Evolutionary conservation across 2,888 invertebrate genomes (phyloP).

Genomic region (Antheraea assamensis): DNA sequence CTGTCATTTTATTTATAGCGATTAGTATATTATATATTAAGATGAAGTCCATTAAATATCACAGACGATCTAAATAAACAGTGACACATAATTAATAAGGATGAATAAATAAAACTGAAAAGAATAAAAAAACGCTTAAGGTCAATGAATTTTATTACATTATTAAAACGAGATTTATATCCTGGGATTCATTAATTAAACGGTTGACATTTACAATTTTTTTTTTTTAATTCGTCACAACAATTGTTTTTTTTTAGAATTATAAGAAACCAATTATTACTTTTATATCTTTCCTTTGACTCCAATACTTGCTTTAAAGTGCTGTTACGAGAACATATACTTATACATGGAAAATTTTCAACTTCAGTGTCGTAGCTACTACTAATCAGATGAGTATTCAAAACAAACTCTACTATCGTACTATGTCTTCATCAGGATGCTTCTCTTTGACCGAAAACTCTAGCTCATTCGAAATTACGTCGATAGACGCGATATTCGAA

Average conservation of each 20-base stretch:
- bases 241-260: not conserved
- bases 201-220: slow-evolving; percentile 18
- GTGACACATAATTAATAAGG: not conserved
- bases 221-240: not conserved
- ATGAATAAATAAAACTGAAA: not conserved
- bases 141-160: slow-evolving; percentile 7
- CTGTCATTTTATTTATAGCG: too few species aligned
- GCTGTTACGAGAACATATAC: too few species aligned
- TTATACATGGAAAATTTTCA: too few species aligned
- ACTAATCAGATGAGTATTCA: too few species aligned
- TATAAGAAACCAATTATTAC: not conserved
- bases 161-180: slow-evolving; percentile 17
- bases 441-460: too few species aligned
- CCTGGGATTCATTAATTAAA: slow-evolving; percentile 17
- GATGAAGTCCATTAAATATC: not conserved
- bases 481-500: too few species aligned
- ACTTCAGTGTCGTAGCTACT: too few species aligned
- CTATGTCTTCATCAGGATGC: too few species aligned
- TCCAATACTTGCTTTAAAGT: too few species aligned
- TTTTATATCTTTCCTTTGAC: not conserved
- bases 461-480: too few species aligned
- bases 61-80: not conserved
- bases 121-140: not conserved
- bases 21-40: not conserved
- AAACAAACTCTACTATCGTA: too few species aligned